These are phyloP conservation scores for Venustoraphidia nigricollis DNA, from an alignment of 2,888 invertebrate genomes.

Conservation along the genomic window DNA sequence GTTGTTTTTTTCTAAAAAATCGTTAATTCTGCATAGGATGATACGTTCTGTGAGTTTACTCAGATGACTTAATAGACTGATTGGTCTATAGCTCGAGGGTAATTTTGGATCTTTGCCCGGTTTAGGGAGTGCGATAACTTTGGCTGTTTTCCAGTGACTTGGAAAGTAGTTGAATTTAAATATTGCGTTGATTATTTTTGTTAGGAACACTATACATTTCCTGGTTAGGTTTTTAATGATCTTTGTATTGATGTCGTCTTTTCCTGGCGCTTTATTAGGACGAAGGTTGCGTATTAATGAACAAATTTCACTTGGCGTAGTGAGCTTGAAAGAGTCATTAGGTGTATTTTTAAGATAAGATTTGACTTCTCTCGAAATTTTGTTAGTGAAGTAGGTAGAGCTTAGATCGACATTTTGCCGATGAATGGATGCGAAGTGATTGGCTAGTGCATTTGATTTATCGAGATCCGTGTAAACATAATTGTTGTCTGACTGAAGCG, in stretches of 20 bases:
- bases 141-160: slow-evolving; percentile 13
- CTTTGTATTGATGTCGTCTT: slow-evolving; percentile 11
- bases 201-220: slow-evolving; percentile 11
- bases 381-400: not conserved
- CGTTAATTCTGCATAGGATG: slow-evolving; percentile 7
- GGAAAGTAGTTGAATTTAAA: slow-evolving; percentile 12
- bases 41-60: slow-evolving; percentile 14
- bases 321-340: not conserved
- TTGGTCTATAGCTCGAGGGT: slow-evolving; percentile 13
- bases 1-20: slow-evolving; percentile 5
- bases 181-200: slow-evolving; percentile 11
- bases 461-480: no score
- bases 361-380: not conserved
- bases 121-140: slow-evolving; percentile 11
- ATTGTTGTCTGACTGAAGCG: no score
- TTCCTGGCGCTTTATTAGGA: slow-evolving; percentile 11
- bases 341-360: no score
- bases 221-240: slow-evolving; percentile 13
- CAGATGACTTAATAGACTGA: slow-evolving; percentile 11
- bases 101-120: slow-evolving; percentile 10
- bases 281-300: slow-evolving; percentile 7
- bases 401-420: no score
- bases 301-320: slow-evolving; percentile 8
- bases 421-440: not conserved
- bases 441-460: no score